phyloP scores from a whole-genome alignment of 2,113 vertebrate genomes.

The Seriola dumerili region DNA sequence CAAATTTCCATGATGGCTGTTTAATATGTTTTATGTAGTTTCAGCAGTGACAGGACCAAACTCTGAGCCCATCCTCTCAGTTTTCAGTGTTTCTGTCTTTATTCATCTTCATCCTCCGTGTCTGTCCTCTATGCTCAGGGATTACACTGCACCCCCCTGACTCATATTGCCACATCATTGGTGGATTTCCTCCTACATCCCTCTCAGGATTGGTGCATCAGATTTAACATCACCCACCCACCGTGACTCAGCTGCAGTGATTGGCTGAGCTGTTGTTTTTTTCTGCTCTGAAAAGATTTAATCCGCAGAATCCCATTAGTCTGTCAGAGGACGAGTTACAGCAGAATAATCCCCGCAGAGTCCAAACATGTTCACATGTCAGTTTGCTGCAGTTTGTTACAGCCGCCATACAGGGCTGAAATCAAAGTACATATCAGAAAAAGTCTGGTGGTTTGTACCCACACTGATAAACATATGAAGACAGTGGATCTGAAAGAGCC shows the following conservation, averaged over 20 bases:
- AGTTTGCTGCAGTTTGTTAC: not conserved
- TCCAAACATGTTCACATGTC: conserved; percentile 29
- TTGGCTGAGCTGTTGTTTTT: conserved; percentile 46
- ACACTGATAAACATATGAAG: not conserved
- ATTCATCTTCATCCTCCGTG: not conserved
- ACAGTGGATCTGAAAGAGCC: no score
- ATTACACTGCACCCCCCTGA: conserved; percentile 41
- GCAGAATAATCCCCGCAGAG: conserved; percentile 62
- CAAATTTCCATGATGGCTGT: no score
- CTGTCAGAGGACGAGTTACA: conserved; percentile 44
- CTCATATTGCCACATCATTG: conserved; percentile 1
- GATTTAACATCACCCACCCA: not conserved
- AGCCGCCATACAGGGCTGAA: not conserved
- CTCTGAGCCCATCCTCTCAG: not conserved
- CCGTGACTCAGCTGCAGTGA: not conserved
- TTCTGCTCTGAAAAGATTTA: conserved; percentile 48
- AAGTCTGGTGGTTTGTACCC: no score
- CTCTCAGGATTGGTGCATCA: conserved; percentile 38
- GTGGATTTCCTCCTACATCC: conserved; percentile 30
- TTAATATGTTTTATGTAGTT: not conserved
- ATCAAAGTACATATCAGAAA: not conserved
- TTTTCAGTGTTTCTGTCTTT: not conserved
- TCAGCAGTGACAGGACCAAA: not conserved
- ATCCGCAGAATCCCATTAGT: conserved; percentile 75
- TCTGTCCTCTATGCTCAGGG: conserved; percentile 40